Evolutionary conservation across 1,140 invertebrate genomes (phyloP), one percentile per base, ranked within the genome.

Genomic region (Macrocentrus cingulum): DNA sequence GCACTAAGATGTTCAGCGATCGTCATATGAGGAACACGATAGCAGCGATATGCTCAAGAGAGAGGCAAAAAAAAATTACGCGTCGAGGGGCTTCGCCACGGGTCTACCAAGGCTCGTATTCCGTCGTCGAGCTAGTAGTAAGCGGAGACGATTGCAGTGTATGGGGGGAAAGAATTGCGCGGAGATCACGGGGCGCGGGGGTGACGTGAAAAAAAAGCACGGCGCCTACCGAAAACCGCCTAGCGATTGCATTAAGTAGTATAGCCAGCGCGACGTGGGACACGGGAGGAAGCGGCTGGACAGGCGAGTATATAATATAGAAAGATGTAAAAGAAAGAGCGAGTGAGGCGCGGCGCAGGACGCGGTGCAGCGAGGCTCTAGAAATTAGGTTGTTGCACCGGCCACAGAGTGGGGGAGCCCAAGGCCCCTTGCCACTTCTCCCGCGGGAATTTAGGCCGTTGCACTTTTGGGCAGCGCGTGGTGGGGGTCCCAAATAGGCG

Each of bases 381-480:
- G 77, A 79, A 80, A 80, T 80, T 79, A 80, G 77, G 77, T 80
- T 80, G 77, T 79, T 80, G 77, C 77, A 80, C 77, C 70, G 74
- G 64, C 66, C 59, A 62, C 32, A 66, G 73, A 59, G 61, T 56
- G 56, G 63, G 60, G 66, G 67, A 70, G 69, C 66, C 74, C 75
- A 80, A 80, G 77, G 77, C 75, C 77, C 76, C 74, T n/a, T 71
- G 71, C 69, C 72, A 73, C 68, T 71, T 72, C 69, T 70, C 67
- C 70, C 22, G 37, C 52, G 53, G 36, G 67, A 77, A 80, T 80
- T 80, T 80, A 80, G 76, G 76, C 76, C 76, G 76, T 79, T 79
- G 77, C 76, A 79, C 77, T 80, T 80, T 80, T 77, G 71, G 74
- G 72, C 46, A 50, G 8, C n/a, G n/a, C 16, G 37, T 66, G 63